Percentiles rank a stretch among this genome's conserved stretches.
Evolutionary conservation across 2,797 vertebrate species (phyloP).

Genomic region (Acrossocheilus wenchowensis): DNA sequence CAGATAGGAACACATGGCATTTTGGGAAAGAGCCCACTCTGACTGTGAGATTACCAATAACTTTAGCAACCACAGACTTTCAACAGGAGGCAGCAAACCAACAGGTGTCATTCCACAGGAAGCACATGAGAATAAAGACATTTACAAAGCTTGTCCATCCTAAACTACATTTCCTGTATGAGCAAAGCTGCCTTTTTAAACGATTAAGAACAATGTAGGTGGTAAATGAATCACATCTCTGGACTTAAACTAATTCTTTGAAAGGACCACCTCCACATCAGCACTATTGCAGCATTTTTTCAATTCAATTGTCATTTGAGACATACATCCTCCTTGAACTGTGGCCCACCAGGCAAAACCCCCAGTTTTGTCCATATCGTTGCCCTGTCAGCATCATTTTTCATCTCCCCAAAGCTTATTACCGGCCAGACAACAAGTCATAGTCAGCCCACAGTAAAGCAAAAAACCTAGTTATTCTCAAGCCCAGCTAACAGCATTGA

Average conservation of each 20-base stretch:
- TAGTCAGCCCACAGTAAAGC: conserved; percentile 5
- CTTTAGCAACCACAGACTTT: conserved; percentile 19
- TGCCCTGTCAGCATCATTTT: conserved; percentile 30
- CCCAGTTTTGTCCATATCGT: conserved; percentile 23
- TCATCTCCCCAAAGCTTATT: conserved; percentile 37
- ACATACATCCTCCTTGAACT: conserved; percentile 11
- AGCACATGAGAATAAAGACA: background rate
- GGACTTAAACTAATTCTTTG: background rate
- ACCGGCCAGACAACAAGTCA: conserved; percentile 23
- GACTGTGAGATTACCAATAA: conserved; percentile 17
- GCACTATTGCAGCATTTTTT: background rate
- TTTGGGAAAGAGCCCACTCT: conserved; percentile 24
- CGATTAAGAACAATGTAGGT: background rate
- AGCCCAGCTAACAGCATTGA: background rate
- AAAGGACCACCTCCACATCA: conserved; percentile 11
- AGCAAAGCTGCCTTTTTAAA: conserved; percentile 3
- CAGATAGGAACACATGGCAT: conserved; percentile 34
- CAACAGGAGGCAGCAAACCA: conserved; percentile 33
- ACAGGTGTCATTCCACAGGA: conserved; percentile 41
- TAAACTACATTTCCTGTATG: background rate
- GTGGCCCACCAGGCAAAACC: conserved; percentile 6
- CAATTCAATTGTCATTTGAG: background rate
- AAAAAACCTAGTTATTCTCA: background rate
- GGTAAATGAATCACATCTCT: background rate
- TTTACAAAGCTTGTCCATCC: background rate